phyloP scores from a whole-genome alignment of 2,888 invertebrate genomes.

The Sympetrum striolatum region DNA sequence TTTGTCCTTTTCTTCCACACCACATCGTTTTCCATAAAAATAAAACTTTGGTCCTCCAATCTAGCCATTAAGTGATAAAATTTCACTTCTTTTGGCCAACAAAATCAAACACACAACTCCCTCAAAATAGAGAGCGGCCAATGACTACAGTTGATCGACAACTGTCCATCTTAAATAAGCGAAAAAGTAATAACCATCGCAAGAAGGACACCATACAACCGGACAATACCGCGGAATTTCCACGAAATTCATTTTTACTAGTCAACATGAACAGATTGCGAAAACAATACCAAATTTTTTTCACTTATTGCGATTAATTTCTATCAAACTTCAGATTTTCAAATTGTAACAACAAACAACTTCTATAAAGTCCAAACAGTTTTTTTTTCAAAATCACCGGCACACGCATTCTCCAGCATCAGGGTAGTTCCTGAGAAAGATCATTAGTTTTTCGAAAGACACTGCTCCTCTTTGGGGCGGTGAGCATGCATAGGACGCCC shows the following conservation, averaged over 20 bases:
- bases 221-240: neutral
- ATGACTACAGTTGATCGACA: neutral
- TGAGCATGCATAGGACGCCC: neutral
- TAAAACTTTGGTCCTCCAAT: slow-evolving; percentile 25
- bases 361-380: neutral
- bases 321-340: neutral
- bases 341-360: neutral
- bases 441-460: slow-evolving; percentile 16
- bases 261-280: neutral
- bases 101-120: neutral
- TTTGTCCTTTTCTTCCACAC: neutral
- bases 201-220: neutral
- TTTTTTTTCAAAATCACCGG: neutral
- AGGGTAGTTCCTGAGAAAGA: slow-evolving; percentile 28
- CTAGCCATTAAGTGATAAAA: neutral
- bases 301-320: neutral
- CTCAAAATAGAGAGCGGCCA: neutral
- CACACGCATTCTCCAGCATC: neutral
- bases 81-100: neutral
- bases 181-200: neutral
- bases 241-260: neutral
- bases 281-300: neutral
- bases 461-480: neutral
- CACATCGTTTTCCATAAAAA: slow-evolving; percentile 17
- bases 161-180: neutral